Conservation (phyloP, 2,113 vertebrate species). For the Apus apus region DNA sequence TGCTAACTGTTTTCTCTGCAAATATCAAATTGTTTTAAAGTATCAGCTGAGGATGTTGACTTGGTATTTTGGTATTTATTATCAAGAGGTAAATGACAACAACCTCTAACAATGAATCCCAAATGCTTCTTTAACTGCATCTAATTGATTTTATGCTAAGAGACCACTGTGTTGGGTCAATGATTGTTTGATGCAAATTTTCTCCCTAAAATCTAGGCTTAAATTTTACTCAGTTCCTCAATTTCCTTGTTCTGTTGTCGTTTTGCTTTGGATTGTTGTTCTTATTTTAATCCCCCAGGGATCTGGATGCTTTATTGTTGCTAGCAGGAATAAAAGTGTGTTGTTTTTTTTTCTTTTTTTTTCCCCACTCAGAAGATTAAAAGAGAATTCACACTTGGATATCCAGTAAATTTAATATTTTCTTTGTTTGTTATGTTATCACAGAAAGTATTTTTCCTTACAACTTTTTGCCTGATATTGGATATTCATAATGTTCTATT, state of each 20-base stretch:
- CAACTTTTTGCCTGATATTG: neutral
- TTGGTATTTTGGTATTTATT: slow-evolving; percentile 29
- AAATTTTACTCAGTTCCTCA: neutral
- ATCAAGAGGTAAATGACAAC: slow-evolving; percentile 17
- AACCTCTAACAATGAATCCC: neutral
- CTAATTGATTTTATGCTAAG: neutral
- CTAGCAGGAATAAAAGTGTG: neutral
- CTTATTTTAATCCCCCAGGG: neutral
- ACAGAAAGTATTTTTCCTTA: neutral
- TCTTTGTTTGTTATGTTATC: neutral
- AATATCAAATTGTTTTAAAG: slow-evolving; percentile 46
- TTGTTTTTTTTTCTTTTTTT: neutral
- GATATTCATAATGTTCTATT: neutral
- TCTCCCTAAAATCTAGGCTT: neutral
- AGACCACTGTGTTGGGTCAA: neutral
- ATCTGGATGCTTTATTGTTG: slow-evolving; percentile 4
- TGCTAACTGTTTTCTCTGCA: slow-evolving; percentile 35
- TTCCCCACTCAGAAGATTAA: neutral
- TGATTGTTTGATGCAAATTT: neutral
- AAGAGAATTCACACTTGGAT: neutral
- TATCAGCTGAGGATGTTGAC: neutral
- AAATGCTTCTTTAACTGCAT: neutral
- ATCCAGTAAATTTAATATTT: neutral
- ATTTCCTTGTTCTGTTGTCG: neutral
- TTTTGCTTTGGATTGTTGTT: no score